Evolutionary conservation across 1,140 invertebrate genomes (phyloP), one percentile per base, ranked within the genome.

Genomic region (Ladona fulva): DNA sequence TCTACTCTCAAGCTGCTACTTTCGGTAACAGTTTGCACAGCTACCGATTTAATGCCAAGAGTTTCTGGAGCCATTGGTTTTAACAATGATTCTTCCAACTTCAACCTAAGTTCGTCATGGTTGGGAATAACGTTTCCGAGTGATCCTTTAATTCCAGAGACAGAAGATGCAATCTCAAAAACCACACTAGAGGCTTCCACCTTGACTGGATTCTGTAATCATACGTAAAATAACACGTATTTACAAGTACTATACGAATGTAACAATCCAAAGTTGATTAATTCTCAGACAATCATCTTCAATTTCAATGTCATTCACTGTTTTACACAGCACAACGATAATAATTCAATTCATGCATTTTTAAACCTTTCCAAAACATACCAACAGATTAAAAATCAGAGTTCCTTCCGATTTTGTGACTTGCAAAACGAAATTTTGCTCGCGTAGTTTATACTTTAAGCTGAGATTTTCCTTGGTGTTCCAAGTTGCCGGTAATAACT

Each of bases 401-500:
- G 88, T 88, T 66, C 85, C 86, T 82, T 92, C 89, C 29, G 90
- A 89, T 75, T 85, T 88, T 74, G 90, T 85, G n/a, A 87, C 90
- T 81, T 91, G 86, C 0, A 93, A 84, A 80, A 93, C 87, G 19
- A 77, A 77, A 42, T 52, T 24, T 74, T 52, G 59, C 1, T 79
- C n/a, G 11, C 24, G 74, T 1, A 59, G 59, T 37, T 66, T 42
- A 16, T 24, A 25, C 22, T 42, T 42, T 42, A 76, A n/a, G 24
- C 76, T 59, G 12, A 73, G 75, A 0, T 78, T 78, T 24, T 77
- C 75, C 25, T 79, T 75, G 42, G 44, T 74, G 83, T 90, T 93
- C 93, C 93, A 94, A 77, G 85, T 87, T 76, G 88, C 85, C 7
- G 93, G 92, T 24, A 94, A 83, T 16, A 91, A 80, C 85, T 94